A percentile compares a stretch with the other conserved stretches of the same genome.
Evolutionary conservation across 2,113 vertebrate species (phyloP).

Genomic region (Chunga burmeisteri): DNA sequence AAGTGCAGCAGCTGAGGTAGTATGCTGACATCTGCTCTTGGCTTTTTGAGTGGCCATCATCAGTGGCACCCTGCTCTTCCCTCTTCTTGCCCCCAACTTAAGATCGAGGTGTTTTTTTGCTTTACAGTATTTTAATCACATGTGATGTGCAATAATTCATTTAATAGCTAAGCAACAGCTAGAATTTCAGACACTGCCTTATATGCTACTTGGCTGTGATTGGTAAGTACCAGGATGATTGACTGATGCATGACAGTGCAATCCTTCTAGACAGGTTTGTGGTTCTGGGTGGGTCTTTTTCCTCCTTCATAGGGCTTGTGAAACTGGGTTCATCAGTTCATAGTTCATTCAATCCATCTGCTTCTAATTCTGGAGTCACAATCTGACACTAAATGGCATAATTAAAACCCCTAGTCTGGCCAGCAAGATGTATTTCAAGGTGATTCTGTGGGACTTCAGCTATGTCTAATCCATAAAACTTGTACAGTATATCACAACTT

Average conservation of each 20-base stretch:
- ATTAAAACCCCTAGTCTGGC: not conserved
- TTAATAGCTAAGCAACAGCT: not conserved
- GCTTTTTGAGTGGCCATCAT: not conserved
- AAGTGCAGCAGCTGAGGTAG: not conserved
- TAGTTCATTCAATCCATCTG: not conserved
- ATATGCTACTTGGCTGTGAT: not conserved
- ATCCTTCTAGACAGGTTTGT: not conserved
- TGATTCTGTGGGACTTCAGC: not conserved
- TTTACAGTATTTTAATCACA: not conserved
- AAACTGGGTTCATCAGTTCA: not conserved
- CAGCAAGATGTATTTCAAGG: not conserved
- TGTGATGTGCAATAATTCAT: not conserved
- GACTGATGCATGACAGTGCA: not conserved
- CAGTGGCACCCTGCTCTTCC: not conserved
- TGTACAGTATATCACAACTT: not conserved
- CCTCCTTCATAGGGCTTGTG: not conserved
- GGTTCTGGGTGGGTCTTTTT: not conserved
- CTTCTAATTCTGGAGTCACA: not conserved
- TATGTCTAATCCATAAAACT: not conserved
- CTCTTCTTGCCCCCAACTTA: not conserved
- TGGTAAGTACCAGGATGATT: not conserved
- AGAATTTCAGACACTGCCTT: not conserved
- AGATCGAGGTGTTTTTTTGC: not conserved
- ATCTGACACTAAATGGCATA: not conserved
- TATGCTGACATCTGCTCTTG: not conserved